A percentile compares a stretch with the other conserved stretches of the same genome.
Conservation (phyloP, 2,888 invertebrate species). For the Drosophila quinaria region DNA sequence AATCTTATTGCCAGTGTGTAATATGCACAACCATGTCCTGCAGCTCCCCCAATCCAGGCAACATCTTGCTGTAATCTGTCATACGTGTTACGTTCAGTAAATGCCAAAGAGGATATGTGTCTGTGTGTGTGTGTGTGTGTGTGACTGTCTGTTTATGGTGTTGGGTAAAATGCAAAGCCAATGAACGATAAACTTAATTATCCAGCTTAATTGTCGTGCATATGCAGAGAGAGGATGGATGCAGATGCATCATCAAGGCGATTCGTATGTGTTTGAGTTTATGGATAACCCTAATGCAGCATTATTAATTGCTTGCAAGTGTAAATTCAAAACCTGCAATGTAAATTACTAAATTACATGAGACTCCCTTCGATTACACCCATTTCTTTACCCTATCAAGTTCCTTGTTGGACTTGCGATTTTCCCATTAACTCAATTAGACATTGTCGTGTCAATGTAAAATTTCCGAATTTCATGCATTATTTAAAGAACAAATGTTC, state of each 20-base stretch:
- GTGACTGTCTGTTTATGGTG: constrained; percentile 5
- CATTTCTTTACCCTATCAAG: neutral
- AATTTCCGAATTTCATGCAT: constrained; percentile 45
- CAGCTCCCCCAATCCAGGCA: constrained; percentile 8
- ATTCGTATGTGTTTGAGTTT: constrained; percentile 40
- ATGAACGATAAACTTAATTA: constrained; percentile 85
- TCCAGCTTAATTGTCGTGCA: constrained; percentile 79
- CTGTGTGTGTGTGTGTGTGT: neutral
- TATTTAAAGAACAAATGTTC: constrained; percentile 56
- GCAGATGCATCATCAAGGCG: constrained; percentile 8
- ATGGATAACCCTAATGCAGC: constrained; percentile 81
- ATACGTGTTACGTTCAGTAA: constrained; percentile 46
- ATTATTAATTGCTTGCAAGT: constrained; percentile 84
- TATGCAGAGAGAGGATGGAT: constrained; percentile 8
- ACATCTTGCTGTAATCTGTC: constrained; percentile 65
- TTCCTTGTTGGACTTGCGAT: constrained; percentile 11
- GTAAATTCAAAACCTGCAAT: constrained; percentile 77
- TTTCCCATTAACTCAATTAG: constrained; percentile 73
- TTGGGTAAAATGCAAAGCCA: constrained; percentile 61
- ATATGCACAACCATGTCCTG: constrained; percentile 65
- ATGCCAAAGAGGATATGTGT: constrained; percentile 1
- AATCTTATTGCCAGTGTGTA: constrained; percentile 47
- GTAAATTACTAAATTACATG: constrained; percentile 79
- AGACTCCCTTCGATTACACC: constrained; percentile 9
- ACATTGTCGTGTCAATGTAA: constrained; percentile 44